A percentile compares a stretch with the other conserved stretches of the same genome.
These are phyloP conservation scores for Melanerpes formicivorus DNA, from an alignment of 2,113 vertebrate species.

Conservation along the genomic window DNA sequence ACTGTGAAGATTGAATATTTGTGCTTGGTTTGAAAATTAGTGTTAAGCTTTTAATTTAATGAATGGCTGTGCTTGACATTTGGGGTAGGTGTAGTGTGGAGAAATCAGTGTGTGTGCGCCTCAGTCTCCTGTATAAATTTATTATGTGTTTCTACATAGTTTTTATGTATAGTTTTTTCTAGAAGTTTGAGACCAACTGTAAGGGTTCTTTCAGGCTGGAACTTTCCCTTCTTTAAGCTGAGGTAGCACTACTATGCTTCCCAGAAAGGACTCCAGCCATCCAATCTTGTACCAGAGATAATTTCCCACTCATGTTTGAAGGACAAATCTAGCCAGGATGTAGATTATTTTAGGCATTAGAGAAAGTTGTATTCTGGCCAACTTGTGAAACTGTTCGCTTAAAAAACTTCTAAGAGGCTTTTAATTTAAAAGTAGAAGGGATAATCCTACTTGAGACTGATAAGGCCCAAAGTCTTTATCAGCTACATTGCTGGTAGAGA, in stretches of 20 bases:
- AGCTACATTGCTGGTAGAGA: not conserved
- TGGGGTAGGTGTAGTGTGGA: not conserved
- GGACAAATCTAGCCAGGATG: not conserved
- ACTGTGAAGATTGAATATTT: not conserved
- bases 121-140: fast-evolving
- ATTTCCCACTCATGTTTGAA: not conserved
- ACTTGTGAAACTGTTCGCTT: not conserved
- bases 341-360: not conserved
- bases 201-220: not conserved
- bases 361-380: not conserved
- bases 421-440: conserved; percentile 21
- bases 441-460: not conserved
- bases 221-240: not conserved
- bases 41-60: not conserved
- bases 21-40: not conserved
- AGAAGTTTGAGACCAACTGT: not conserved
- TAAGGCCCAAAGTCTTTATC: not conserved
- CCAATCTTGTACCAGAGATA: not conserved
- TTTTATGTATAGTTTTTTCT: not conserved
- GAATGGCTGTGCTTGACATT: not conserved
- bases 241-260: fast-evolving
- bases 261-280: not conserved
- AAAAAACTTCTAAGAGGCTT: not conserved
- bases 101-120: not conserved
- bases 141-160: not conserved